Base-by-base conservation (phyloP, 2,797 vertebrate genomes). In the Ambastaia sidthimunki region DNA sequence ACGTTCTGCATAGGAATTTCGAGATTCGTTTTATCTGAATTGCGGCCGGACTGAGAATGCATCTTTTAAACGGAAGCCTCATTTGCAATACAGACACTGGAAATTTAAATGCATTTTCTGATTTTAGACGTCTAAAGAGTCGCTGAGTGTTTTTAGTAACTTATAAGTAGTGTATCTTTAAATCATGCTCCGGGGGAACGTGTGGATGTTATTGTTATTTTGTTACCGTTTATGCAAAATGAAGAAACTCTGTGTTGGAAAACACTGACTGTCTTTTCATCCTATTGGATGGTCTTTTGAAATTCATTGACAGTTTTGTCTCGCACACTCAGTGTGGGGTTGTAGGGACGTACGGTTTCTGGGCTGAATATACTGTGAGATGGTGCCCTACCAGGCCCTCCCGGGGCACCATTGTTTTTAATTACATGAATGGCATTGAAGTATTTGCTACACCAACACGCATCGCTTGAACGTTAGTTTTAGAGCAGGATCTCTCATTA, bases 101-200 rank as follows among this genome's bases (percentile, higher is more conserved):
- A 86, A 84, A 80, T 71, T 83, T 81, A 81, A 84, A 84, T n/a
- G n/a, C n/a, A n/a, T n/a, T n/a, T 74, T 76, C 72, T 80, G 78
- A n/a, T n/a, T n/a, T 81, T 63, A 78, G 78, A 79, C 71, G 74
- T 78, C 78, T 82, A 82, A 84, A 75, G 74, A 80, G 83, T 82
- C n/a, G n/a, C n/a, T n/a, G n/a, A n/a, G n/a, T n/a, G n/a, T 79
- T 84, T 84, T 86, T 84, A 86, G 80, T 86, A 86, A 86, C 78
- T 86, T 86, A 86, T 84, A 77, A 86, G 78, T 86, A 81, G 80
- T 78, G 78, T 82, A 79, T 82, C 80, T 82, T 76, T 78, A 78
- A 77, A 75, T 78, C 71, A 57, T 63, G 68, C 59, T 73, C 70
- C 11, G 70, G 70, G 69, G 79, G 65, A 75, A 71, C 44, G 71